Base-by-base conservation (phyloP, 2,888 invertebrate species). In the Macaria liturata region DNA sequence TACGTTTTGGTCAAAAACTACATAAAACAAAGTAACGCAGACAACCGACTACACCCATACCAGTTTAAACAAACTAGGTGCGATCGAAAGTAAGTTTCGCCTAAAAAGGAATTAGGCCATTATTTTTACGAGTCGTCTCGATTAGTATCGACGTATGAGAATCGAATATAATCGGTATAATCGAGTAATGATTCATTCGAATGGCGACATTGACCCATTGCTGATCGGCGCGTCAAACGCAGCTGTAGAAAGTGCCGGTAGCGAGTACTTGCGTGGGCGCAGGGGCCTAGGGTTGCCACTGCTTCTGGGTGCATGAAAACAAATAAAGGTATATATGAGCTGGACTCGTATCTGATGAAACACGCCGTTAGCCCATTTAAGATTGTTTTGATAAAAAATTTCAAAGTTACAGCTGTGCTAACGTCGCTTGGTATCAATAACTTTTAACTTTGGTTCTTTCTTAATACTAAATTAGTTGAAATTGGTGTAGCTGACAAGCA, bases 191-290 rank as follows among this genome's bases (percentile, higher is more conserved):
- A 62, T 64, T 61, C 61, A 58, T 55, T 48, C 51, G 46, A 59
- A 49, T 57, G 54, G 54, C 59, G 67, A 58, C 63, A 65, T 67
- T 69, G 69, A 69, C 67, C 69, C 30, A 47, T 46, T 44, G 44
- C 58, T 60, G 55, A 46, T 54, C 45, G 54, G 49, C 54, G 57
- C 57, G 54, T 54, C 61, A 61, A 53, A 47, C 61, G 54, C 49
- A 55, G 58, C 57, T 31, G 59, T 66, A 68, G 66, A 68, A 66
- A 68, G 66, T 65, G 64, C 50, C 45, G 46, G 51, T 34, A 37
- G 60, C 52, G 63, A 46, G 49, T 32, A 54, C 48, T 32, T 55
- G 66, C 61, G 75, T 77, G 69, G 77, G 76, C 68, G 74, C 55
- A 55, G 3, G 8, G 9, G 4, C 4, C 9, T 51, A 60, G 59